Base-by-base conservation (phyloP, 92 coral and sea anemone species). In the Galaxea fascicularis region DNA sequence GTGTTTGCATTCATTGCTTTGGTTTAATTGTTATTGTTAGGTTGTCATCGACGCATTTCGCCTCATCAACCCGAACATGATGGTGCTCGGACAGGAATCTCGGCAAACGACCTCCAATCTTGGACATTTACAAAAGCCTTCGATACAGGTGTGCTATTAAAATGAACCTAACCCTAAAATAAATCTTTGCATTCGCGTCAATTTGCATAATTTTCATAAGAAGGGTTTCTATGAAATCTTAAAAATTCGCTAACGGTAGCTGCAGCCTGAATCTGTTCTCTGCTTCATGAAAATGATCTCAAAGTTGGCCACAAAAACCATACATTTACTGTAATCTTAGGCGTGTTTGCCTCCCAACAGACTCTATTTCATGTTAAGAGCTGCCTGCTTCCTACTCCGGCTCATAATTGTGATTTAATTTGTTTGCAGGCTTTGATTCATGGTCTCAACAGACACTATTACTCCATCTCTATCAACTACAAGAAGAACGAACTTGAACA, bases 11-110 rank as follows among this genome's bases (percentile, higher is more conserved):
- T 35, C 41, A 35, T 35, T 35, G 41, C 41, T 35, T 35, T 2
- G 2, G 41, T 10, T 24, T 35, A 15, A 8, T 44, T 64, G 9
- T 79, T 47, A 0, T 59, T 29, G 59, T 8, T 53, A 96, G 98
- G 99, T 97, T 22, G 99, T 97, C 0, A 97, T 97, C 83, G 99
- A 97, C 88, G 99, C 99, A 8, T 97, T 97, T 83, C 92, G 99
- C 80, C 91, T 97, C 27, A 97, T 97, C 73, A 97, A 97, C 67
- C 99, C 99, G 4, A 97, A 97, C 78, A 97, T 97, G 99, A 97
- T 97, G 99, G 99, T 97, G 1, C 82, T 97, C 14, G 99, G 99
- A 0, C 99, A 97, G 82, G 99, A 97, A 65, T 98, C 99, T 60
- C 80, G 99, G 31, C 99, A 97, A 76, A 97, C 99, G 0, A 97